These are phyloP conservation scores for Pocillopora meandrina DNA, from an alignment of 92 coral and sea anemone genomes.

Conservation along the genomic window DNA sequence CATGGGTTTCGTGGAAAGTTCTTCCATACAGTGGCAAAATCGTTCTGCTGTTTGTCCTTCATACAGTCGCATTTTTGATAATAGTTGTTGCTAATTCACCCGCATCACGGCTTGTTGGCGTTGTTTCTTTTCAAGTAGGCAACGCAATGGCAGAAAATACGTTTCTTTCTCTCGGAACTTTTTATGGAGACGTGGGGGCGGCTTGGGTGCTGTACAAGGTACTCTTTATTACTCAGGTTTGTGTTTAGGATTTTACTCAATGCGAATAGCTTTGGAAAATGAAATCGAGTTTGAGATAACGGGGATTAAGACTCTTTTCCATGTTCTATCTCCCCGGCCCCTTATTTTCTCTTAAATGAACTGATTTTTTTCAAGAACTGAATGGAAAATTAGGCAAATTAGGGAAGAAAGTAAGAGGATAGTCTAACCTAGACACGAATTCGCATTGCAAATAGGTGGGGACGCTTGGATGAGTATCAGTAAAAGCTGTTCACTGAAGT, in stretches of 20 bases:
- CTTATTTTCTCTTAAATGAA: too few species aligned
- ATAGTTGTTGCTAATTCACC: neutral
- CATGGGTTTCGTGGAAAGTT: constrained; percentile 5
- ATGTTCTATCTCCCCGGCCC: too few species aligned
- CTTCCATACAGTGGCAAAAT: neutral
- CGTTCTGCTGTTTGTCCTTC: neutral
- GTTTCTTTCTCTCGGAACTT: constrained; percentile 26
- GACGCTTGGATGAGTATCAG: too few species aligned
- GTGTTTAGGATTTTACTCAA: neutral
- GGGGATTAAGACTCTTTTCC: too few species aligned
- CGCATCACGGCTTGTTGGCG: constrained; percentile 2
- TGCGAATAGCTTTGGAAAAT: neutral
- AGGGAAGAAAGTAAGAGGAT: too few species aligned
- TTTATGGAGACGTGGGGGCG: constrained; percentile 26
- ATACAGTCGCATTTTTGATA: neutral
- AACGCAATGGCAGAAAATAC: constrained; percentile 18
- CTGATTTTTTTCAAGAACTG: too few species aligned
- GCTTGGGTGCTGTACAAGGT: constrained; percentile 13
- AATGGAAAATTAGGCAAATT: too few species aligned
- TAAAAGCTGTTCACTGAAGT: too few species aligned
- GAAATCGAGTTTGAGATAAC: too few species aligned
- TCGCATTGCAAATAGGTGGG: too few species aligned
- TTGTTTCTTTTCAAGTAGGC: neutral
- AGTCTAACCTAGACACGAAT: too few species aligned
- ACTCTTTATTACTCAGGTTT: constrained; percentile 27